These are phyloP conservation scores for Drosophila santomea DNA, from an alignment of 1,140 invertebrate genomes.

Conservation along the genomic window DNA sequence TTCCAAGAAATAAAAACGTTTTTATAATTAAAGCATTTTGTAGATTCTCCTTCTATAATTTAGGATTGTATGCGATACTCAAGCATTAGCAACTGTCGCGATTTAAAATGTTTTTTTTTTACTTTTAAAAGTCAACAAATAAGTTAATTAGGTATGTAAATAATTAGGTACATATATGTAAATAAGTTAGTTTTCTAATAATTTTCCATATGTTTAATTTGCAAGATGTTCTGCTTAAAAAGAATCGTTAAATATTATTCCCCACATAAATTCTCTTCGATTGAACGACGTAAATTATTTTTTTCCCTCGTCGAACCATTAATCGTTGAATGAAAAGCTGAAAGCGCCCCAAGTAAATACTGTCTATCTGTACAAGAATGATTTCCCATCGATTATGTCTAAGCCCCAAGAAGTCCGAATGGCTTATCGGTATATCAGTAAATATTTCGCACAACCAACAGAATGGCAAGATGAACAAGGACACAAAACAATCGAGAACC, in stretches of 20 bases:
- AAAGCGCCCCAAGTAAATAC: conserved; percentile 10
- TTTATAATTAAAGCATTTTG: neutral
- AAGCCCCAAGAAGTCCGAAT: conserved; percentile 32
- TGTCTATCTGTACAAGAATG: conserved; percentile 14
- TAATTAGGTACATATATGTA: no score
- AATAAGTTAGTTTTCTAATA: no score
- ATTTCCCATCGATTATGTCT: conserved; percentile 45
- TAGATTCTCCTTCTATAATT: neutral
- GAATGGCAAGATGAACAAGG: conserved; percentile 10
- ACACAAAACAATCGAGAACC: conserved; percentile 28
- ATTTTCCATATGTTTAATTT: neutral
- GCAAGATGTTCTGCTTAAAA: neutral
- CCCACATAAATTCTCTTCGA: neutral
- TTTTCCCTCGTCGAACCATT: conserved; percentile 4
- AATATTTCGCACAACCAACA: conserved; percentile 21
- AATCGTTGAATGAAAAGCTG: conserved; percentile 26
- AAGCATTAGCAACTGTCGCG: no score
- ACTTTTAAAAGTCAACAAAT: no score
- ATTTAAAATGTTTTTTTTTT: no score
- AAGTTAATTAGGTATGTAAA: no score
- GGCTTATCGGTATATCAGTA: conserved; percentile 41
- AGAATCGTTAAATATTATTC: neutral
- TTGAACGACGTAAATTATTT: neutral
- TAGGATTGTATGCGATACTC: no score
- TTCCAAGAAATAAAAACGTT: neutral